Base-by-base conservation (phyloP, 2,888 invertebrate species). In the Aphodius sticticus region DNA sequence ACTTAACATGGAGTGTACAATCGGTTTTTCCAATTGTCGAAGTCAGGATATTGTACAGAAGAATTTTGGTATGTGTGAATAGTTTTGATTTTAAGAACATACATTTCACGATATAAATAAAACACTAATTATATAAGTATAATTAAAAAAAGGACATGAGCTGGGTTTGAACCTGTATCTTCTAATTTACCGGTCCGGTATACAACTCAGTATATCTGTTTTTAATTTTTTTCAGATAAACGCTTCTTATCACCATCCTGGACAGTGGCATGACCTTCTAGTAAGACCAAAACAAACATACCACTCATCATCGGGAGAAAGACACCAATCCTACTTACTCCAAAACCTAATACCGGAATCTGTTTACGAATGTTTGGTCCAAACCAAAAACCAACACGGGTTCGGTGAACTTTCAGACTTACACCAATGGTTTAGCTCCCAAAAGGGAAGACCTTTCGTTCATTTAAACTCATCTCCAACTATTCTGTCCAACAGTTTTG, bases 1-100 rank as follows among this genome's bases (percentile, higher is more conserved):
- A 92, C 84, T 87, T 94, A 76, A 92, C 92, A 37, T 94, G 93
- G 93, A 90, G 91, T 77, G 93, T 93, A 69, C 93, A 94, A 85
- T 93, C 93, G 6, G 93, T 93, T 83, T 92, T 93, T 77, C 91
- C 92, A 2, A 90, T 94, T 53, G 90, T 92, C 76, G 93, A 93
- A 88, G 93, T 93, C 71, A 90, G 93, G 82, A 90, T 94, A 69
- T 89, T 93, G 75, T 94, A 93, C 87, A 88, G 94, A 82, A 91
- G 92, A 84, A 89, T 93, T 70, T 88, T 92, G 91, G 93, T 93
- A 79, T 77, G 75, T 75, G 36, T 14, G 26, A 75, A 72, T 72
- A 9, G 9, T 26, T 74, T 74, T n/a, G 26, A 74, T 74, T 76
- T 76, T 16, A 53, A 53, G 38, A 14, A 7, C 1, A 37, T 26